Conservation (phyloP, 2,888 invertebrate genomes). For the Stenoptilia bipunctidactyla region DNA sequence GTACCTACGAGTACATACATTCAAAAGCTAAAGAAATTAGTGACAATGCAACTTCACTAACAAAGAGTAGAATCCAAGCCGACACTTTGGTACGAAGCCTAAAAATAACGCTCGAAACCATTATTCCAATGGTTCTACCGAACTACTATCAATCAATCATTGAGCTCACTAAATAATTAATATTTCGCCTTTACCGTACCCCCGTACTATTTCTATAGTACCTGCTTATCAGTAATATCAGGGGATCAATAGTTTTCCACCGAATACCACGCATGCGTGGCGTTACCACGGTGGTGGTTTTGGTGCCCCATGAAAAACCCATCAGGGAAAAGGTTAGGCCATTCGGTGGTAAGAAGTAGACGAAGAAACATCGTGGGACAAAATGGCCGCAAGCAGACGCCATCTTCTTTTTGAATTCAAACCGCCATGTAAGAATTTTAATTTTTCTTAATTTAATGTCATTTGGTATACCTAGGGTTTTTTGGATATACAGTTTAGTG, state of each 20-base stretch:
- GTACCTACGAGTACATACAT: too few species aligned
- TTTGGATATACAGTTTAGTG: too few species aligned
- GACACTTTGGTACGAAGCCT: not conserved
- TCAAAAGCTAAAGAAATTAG: too few species aligned
- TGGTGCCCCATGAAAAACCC: slow-evolving; percentile 39
- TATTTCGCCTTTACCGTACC: slow-evolving; percentile 26
- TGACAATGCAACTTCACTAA: too few species aligned
- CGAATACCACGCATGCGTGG: slow-evolving; percentile 66
- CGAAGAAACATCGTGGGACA: slow-evolving; percentile 22
- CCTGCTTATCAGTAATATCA: slow-evolving; percentile 17
- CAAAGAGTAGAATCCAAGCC: too few species aligned
- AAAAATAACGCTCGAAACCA: not conserved
- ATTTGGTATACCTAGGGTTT: too few species aligned
- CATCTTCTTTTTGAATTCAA: slow-evolving; percentile 2
- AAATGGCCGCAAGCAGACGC: slow-evolving; percentile 2
- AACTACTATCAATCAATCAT: slow-evolving; percentile 46
- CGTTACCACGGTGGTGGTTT: slow-evolving; percentile 48
- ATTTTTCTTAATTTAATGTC: too few species aligned
- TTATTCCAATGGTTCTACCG: not conserved
- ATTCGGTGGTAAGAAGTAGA: slow-evolving; percentile 37
- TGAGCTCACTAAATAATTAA: slow-evolving; percentile 57
- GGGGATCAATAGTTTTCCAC: slow-evolving; percentile 58
- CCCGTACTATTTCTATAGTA: not conserved
- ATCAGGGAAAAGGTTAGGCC: slow-evolving; percentile 37
- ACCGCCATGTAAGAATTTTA: slow-evolving; percentile 22